A percentile compares a stretch with the other conserved stretches of the same genome.
Evolutionary conservation across 2,888 invertebrate species (phyloP).

Genomic region (Erannis defoliaria): DNA sequence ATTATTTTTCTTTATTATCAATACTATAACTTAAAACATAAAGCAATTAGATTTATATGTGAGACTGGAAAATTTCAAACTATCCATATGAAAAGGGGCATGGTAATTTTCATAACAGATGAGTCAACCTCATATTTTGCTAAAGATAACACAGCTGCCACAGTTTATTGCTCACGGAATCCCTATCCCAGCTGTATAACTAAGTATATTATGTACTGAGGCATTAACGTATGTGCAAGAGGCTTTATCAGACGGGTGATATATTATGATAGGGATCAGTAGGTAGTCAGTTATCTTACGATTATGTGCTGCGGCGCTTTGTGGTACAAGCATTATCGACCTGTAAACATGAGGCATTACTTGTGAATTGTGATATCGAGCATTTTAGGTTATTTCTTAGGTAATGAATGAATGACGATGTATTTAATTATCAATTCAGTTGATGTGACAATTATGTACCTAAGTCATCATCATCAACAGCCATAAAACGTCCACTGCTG

Average conservation of each 20-base stretch:
- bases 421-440: too few relatives aligned
- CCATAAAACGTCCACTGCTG: too few relatives aligned
- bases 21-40: neutral
- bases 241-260: slow-evolving; percentile 21
- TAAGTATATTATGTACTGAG: neutral
- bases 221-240: slow-evolving; percentile 6
- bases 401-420: too few relatives aligned
- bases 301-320: slow-evolving; percentile 24
- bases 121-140: slow-evolving; percentile 15
- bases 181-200: neutral
- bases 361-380: neutral
- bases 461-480: too few relatives aligned
- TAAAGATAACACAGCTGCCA: slow-evolving; percentile 17
- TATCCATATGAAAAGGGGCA: slow-evolving; percentile 6
- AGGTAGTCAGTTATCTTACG: slow-evolving; percentile 19
- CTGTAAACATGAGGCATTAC: slow-evolving; percentile 15
- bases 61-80: slow-evolving; percentile 1
- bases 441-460: too few relatives aligned
- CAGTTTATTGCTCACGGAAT: slow-evolving; percentile 2
- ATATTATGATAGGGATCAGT: slow-evolving; percentile 28
- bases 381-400: slow-evolving; percentile 14
- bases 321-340: slow-evolving; percentile 15
- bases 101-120: slow-evolving; percentile 3
- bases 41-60: neutral
- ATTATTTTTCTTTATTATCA: too few relatives aligned